phyloP scores from a whole-genome alignment of 2,888 invertebrate genomes.

The Pocota personata region DNA sequence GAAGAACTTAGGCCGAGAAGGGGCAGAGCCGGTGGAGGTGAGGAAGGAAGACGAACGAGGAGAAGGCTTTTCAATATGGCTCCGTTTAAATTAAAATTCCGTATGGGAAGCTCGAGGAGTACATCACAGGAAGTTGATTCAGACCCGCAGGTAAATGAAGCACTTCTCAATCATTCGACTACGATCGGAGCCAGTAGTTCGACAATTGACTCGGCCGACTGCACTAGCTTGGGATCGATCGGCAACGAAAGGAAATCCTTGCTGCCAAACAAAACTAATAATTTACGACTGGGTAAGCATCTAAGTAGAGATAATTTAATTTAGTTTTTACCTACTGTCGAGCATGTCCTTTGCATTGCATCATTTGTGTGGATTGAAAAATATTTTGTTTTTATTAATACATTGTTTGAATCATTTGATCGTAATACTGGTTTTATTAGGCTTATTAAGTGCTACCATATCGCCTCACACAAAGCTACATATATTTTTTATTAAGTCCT shows the following conservation, averaged over 20 bases:
- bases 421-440: not conserved
- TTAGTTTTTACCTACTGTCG: not conserved
- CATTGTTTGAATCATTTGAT: not conserved
- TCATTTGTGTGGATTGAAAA: slow-evolving; percentile 11
- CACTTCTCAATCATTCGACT: slow-evolving; percentile 78
- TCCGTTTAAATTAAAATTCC: slow-evolving; percentile 83
- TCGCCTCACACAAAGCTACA: not conserved
- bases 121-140: slow-evolving; percentile 82
- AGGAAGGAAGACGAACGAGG: slow-evolving; percentile 55
- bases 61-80: slow-evolving; percentile 79
- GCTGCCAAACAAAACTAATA: slow-evolving; percentile 80
- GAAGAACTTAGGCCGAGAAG: slow-evolving; percentile 64
- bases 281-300: slow-evolving; percentile 81
- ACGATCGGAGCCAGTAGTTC: slow-evolving; percentile 81
- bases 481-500: not conserved
- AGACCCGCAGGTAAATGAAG: slow-evolving; percentile 82
- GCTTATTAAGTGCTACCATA: not conserved
- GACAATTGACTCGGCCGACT: slow-evolving; percentile 82
- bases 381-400: not conserved
- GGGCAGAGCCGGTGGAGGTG: slow-evolving; percentile 63
- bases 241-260: slow-evolving; percentile 80
- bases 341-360: slow-evolving; percentile 44
- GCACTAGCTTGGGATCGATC: slow-evolving; percentile 81
- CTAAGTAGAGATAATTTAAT: not conserved
- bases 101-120: slow-evolving; percentile 82